These are phyloP conservation scores for Heteropelma amictum DNA, from an alignment of 2,888 invertebrate genomes.

Conservation along the genomic window DNA sequence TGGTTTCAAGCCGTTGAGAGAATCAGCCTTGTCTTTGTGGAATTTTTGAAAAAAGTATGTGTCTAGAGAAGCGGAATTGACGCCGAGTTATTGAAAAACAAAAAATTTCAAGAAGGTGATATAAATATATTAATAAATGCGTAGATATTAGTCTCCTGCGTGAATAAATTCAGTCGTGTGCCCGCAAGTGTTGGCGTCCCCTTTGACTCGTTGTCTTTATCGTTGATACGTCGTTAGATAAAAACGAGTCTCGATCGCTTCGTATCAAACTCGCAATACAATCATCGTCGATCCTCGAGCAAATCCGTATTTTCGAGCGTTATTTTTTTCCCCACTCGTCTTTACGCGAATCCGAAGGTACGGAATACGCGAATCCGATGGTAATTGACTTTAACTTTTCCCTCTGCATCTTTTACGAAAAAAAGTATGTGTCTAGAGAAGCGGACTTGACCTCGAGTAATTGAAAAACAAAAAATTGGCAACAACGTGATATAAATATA, in stretches of 20 bases:
- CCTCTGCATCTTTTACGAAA: no score
- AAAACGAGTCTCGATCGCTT: constrained; percentile 4
- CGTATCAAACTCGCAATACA: not conserved
- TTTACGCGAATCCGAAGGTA: constrained; percentile 6
- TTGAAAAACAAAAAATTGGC: not conserved
- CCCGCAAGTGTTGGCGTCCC: constrained; percentile 26
- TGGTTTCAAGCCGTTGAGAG: no score
- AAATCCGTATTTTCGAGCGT: constrained; percentile 8
- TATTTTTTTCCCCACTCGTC: not conserved
- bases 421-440: no score
- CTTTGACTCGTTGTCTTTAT: constrained; percentile 50
- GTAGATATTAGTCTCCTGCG: no score
- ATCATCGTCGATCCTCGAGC: not conserved
- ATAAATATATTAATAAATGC: no score
- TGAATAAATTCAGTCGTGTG: constrained; percentile 12
- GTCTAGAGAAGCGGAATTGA: no score
- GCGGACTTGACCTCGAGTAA: no score
- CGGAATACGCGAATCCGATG: not conserved
- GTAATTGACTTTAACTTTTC: no score
- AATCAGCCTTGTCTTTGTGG: no score
- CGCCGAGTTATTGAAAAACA: no score
- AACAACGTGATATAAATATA: no score
- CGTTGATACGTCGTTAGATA: constrained; percentile 30
- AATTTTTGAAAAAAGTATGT: no score
- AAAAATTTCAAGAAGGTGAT: not conserved